phyloP scores from a whole-genome alignment of 2,113 vertebrate species.

The Anarhynchus alexandrinus region DNA sequence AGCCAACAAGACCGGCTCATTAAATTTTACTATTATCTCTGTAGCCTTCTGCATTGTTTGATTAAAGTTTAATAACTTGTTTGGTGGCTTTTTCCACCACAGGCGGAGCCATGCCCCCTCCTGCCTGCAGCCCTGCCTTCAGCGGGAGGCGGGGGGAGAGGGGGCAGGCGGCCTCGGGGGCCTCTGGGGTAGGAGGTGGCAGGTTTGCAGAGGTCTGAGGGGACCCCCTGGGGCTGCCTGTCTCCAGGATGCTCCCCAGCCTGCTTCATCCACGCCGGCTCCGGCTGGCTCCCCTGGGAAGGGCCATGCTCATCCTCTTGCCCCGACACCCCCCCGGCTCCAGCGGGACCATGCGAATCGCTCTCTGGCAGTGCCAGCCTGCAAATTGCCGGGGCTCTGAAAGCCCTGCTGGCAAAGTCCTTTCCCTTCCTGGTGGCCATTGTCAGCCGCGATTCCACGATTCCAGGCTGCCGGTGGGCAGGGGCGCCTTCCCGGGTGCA shows the following conservation, averaged over 20 bases:
- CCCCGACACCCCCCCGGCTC: neutral
- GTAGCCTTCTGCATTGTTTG: conserved; percentile 55
- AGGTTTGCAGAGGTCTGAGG: neutral
- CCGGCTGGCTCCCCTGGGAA: neutral
- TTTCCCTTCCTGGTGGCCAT: fast-evolving
- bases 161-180: neutral
- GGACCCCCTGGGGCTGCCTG: too few relatives aligned
- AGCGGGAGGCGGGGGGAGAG: neutral
- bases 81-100: conserved; percentile 59
- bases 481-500: neutral
- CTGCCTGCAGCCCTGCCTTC: neutral
- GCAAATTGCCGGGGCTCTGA: neutral
- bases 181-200: neutral
- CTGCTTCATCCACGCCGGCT: fast-evolving
- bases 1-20: conserved; percentile 56
- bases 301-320: fast-evolving
- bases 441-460: neutral
- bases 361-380: neutral
- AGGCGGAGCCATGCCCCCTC: neutral
- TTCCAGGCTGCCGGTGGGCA: neutral
- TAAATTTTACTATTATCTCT: conserved; percentile 30
- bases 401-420: neutral
- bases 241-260: neutral
- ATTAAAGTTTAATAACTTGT: conserved; percentile 59
- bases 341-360: fast-evolving